A percentile compares a stretch with the other conserved stretches of the same genome.
phyloP scores from a whole-genome alignment of 2,113 vertebrate species.

The Oncorhynchus mykiss region DNA sequence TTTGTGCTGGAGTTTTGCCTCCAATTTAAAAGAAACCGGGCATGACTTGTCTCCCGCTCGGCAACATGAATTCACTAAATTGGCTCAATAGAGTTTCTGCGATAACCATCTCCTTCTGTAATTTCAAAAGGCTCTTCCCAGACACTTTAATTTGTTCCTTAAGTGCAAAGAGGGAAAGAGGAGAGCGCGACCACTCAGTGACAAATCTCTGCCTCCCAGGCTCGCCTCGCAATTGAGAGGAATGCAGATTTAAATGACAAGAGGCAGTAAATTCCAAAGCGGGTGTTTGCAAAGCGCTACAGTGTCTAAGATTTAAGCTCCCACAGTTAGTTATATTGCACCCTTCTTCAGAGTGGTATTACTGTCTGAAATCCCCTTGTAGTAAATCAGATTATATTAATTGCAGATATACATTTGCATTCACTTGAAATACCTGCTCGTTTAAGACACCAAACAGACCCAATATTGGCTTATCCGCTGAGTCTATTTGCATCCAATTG shows the following conservation, averaged over 20 bases:
- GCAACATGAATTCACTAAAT: slow-evolving; percentile 32
- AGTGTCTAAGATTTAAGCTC: slow-evolving; percentile 30
- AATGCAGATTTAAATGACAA: slow-evolving; percentile 47
- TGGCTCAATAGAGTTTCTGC: slow-evolving; percentile 24
- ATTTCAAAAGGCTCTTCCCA: slow-evolving; percentile 26
- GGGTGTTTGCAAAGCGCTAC: slow-evolving; percentile 37
- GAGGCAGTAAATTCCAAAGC: slow-evolving; percentile 40
- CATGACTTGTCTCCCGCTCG: slow-evolving; percentile 16
- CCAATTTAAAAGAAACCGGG: background rate
- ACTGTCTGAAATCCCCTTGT: slow-evolving; percentile 37
- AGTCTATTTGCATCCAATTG: slow-evolving; percentile 16
- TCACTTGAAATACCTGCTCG: slow-evolving; percentile 27
- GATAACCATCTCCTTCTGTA: slow-evolving; percentile 21
- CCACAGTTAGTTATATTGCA: slow-evolving; percentile 24
- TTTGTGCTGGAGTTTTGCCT: background rate
- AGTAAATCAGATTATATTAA: slow-evolving; percentile 47
- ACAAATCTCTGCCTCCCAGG: slow-evolving; percentile 25
- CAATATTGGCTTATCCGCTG: background rate
- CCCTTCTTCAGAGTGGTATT: slow-evolving; percentile 47
- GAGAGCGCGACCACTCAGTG: slow-evolving; percentile 5
- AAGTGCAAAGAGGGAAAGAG: slow-evolving; percentile 27
- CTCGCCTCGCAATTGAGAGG: slow-evolving; percentile 39
- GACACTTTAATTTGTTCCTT: slow-evolving; percentile 14
- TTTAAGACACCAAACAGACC: slow-evolving; percentile 12
- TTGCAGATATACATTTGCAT: slow-evolving; percentile 30